These are phyloP conservation scores for Apoda limacodes DNA, from an alignment of 2,888 invertebrate genomes.

Conservation along the genomic window DNA sequence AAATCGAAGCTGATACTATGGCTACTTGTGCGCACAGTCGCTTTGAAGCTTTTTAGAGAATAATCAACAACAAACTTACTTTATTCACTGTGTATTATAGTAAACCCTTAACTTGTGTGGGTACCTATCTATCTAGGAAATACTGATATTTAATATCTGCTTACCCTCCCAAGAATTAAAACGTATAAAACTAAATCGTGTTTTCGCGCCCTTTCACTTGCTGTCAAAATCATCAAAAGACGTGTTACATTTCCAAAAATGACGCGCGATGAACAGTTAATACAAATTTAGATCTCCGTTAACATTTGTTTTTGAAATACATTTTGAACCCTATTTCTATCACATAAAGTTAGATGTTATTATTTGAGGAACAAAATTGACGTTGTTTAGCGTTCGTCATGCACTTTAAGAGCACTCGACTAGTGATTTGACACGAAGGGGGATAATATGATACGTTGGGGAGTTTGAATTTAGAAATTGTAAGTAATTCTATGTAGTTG, in stretches of 20 bases:
- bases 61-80: no score
- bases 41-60: no score
- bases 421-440: conserved; percentile 29
- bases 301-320: conserved; percentile 2
- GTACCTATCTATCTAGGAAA: no score
- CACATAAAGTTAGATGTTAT: neutral
- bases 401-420: conserved; percentile 40
- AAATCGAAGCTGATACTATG: no score
- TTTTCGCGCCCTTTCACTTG: conserved; percentile 22
- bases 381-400: conserved; percentile 27
- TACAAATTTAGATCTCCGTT: no score
- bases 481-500: no score
- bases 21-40: no score
- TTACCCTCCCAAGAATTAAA: conserved; percentile 16
- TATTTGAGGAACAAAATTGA: neutral
- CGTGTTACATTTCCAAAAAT: conserved; percentile 31
- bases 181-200: conserved; percentile 19
- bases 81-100: no score
- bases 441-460: conserved; percentile 27
- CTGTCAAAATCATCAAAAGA: conserved; percentile 42
- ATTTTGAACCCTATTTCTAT: conserved; percentile 1
- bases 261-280: conserved; percentile 20
- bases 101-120: no score
- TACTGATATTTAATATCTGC: no score
- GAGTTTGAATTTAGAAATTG: no score